Conservation (phyloP, 2,888 invertebrate genomes). For the Pristionchus fissidentatus region DNA sequence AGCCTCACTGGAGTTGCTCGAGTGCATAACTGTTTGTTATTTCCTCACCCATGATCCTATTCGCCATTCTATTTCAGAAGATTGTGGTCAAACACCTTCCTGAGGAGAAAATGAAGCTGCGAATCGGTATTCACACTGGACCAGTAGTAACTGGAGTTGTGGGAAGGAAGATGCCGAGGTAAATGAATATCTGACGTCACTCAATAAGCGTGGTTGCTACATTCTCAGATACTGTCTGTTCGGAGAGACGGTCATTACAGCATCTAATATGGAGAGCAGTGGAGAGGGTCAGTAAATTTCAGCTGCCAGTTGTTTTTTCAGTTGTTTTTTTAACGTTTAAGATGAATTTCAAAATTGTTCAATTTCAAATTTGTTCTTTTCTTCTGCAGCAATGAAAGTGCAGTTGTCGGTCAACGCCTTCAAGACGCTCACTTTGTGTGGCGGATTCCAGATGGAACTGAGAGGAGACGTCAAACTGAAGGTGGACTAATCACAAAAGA, state of each 20-base stretch:
- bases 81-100: constrained; percentile 57
- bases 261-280: constrained; percentile 60
- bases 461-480: constrained; percentile 56
- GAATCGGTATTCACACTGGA: constrained; percentile 61
- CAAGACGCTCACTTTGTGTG: constrained; percentile 55
- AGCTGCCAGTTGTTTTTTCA: not conserved
- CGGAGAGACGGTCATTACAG: constrained; percentile 56
- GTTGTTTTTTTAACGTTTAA: not conserved
- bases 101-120: constrained; percentile 56
- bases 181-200: not conserved
- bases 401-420: constrained; percentile 57
- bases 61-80: constrained; percentile 47
- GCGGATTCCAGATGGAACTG: constrained; percentile 55
- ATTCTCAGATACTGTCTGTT: constrained; percentile 44
- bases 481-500: constrained; percentile 8
- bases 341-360: not conserved
- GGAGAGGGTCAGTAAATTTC: constrained; percentile 56
- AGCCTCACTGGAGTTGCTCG: constrained; percentile 57
- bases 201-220: not conserved
- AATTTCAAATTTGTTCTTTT: not conserved
- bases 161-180: constrained; percentile 48
- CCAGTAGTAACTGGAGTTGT: constrained; percentile 42
- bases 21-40: constrained; percentile 53
- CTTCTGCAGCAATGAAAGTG: constrained; percentile 60
- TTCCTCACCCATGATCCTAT: not conserved